These are phyloP conservation scores for Neuroterus valhalla DNA, from an alignment of 1,140 invertebrate species.

Conservation along the genomic window DNA sequence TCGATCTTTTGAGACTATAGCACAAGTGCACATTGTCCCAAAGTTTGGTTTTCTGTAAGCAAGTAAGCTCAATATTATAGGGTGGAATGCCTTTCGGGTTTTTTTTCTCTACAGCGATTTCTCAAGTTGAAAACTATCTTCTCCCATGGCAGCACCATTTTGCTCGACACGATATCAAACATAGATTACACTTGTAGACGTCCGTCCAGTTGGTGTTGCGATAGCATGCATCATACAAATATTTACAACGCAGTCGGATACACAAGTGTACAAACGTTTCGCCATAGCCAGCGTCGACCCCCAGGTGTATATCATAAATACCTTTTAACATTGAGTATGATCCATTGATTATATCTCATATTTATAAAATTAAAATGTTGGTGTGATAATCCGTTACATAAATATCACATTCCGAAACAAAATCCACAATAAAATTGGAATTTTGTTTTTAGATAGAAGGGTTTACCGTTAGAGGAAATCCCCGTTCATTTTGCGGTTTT, in stretches of 20 bases:
- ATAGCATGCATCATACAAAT: constrained; percentile 57
- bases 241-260: constrained; percentile 51
- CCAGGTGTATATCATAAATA: constrained; percentile 40
- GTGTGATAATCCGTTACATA: too few relatives aligned
- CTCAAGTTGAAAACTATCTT: constrained; percentile 36
- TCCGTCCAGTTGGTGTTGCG: constrained; percentile 43
- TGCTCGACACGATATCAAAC: constrained; percentile 44
- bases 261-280: constrained; percentile 38
- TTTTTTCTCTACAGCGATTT: neutral
- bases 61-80: neutral
- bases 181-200: constrained; percentile 44
- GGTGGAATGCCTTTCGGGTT: neutral
- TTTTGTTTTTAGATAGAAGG: too few relatives aligned
- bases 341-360: constrained; percentile 45
- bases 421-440: too few relatives aligned
- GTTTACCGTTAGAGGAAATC: too few relatives aligned
- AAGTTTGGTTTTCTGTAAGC: neutral
- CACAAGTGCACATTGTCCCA: neutral
- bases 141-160: constrained; percentile 38
- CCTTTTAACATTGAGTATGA: constrained; percentile 38
- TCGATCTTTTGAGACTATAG: neutral
- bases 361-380: too few relatives aligned
- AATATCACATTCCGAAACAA: too few relatives aligned
- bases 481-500: too few relatives aligned
- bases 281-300: constrained; percentile 38